A percentile compares a stretch with the other conserved stretches of the same genome.
Evolutionary conservation across 2,113 vertebrate species (phyloP).

Genomic region (Corydoras maculifer): DNA sequence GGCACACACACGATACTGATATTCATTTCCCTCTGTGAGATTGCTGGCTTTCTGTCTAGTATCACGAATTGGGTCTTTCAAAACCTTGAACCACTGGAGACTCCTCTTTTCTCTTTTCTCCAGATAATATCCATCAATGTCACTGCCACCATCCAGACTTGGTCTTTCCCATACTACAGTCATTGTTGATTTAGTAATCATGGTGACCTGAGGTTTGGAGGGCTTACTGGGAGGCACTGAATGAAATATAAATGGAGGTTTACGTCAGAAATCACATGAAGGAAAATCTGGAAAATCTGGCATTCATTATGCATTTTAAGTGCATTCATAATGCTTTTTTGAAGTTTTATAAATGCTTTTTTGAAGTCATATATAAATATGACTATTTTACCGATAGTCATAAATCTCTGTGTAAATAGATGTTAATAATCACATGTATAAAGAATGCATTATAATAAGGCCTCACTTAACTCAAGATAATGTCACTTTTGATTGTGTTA

Average conservation of each 20-base stretch:
- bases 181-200: conserved; percentile 92
- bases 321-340: too few species aligned
- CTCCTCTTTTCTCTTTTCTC: conserved; percentile 96
- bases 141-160: conserved; percentile 83
- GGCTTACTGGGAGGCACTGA: conserved; percentile 89
- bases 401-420: not conserved
- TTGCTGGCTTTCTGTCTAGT: conserved; percentile 88
- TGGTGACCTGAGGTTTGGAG: conserved; percentile 80
- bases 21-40: conserved; percentile 82
- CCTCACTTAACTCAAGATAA: too few species aligned
- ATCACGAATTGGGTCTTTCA: conserved; percentile 90
- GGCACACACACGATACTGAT: conserved; percentile 89
- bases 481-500: too few species aligned
- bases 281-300: not conserved
- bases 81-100: conserved; percentile 93
- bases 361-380: too few species aligned
- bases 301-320: too few species aligned
- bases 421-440: too few species aligned
- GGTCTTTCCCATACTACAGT: conserved; percentile 91
- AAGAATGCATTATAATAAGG: too few species aligned
- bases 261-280: conserved; percentile 1
- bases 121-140: conserved; percentile 90
- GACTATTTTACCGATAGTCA: too few species aligned
- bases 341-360: too few species aligned
- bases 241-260: not conserved